Conservation (phyloP, 2,797 vertebrate genomes). For the Kryptopterus vitreolus region DNA sequence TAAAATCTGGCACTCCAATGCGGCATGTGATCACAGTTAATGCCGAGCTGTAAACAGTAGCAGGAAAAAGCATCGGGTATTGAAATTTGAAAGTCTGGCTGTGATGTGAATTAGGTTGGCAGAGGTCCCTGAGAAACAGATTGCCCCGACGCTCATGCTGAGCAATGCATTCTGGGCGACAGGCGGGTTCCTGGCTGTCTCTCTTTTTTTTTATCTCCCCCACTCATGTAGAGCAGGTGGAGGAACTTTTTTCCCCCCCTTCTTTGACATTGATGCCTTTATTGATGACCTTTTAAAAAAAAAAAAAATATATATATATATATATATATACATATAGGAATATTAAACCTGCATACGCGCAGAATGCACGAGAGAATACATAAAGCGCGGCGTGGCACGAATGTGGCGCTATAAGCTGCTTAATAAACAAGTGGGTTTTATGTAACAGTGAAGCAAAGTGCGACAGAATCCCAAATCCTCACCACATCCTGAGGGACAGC, state of each 20-base stretch:
- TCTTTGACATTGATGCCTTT: background rate
- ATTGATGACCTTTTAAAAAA: background rate
- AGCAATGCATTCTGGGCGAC: conserved; percentile 42
- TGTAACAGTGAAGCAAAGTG: background rate
- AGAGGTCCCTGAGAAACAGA: conserved; percentile 44
- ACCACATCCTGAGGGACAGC: background rate
- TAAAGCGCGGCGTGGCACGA: background rate
- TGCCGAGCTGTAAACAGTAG: conserved; percentile 21
- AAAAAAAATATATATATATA: background rate
- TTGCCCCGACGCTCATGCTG: conserved; percentile 46
- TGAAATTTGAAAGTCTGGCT: conserved; percentile 41
- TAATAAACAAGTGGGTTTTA: conserved; percentile 6
- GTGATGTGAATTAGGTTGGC: conserved; percentile 42
- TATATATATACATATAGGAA: background rate
- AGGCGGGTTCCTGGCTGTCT: conserved; percentile 27
- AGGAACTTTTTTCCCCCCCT: too few relatives aligned
- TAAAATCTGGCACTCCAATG: background rate
- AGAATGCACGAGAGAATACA: background rate
- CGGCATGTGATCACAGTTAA: conserved; percentile 26
- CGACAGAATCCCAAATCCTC: conserved; percentile 23
- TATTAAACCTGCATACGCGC: background rate
- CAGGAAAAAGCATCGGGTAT: conserved; percentile 13
- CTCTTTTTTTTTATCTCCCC: conserved; percentile 31
- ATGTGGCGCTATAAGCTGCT: background rate
- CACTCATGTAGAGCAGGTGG: conserved; percentile 40